These are phyloP conservation scores for Tapirus terrestris DNA, from an alignment of 2,113 vertebrate genomes.

Conservation along the genomic window DNA sequence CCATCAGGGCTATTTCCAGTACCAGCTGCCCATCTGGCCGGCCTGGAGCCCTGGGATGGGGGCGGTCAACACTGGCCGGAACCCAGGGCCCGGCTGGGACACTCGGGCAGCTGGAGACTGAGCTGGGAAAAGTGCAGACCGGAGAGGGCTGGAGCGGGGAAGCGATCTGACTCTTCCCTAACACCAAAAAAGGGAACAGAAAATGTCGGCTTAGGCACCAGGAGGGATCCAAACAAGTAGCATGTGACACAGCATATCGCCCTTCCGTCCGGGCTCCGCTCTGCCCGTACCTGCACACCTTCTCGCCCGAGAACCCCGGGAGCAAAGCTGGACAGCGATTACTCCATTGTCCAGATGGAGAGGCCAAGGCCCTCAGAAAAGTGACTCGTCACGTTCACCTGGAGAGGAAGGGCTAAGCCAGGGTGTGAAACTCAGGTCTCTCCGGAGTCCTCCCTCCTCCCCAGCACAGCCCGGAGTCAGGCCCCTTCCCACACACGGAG, in stretches of 20 bases:
- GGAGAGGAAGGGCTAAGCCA: not conserved
- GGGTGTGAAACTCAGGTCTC: not conserved
- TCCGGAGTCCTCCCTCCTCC: not conserved
- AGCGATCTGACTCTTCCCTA: not conserved
- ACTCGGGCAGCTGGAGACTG: constrained; percentile 28
- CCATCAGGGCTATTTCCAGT: constrained; percentile 27
- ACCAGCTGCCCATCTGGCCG: constrained; percentile 45
- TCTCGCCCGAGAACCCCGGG: accelerated
- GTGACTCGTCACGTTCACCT: not conserved
- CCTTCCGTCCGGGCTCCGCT: not conserved
- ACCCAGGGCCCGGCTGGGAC: not conserved
- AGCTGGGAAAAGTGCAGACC: not conserved
- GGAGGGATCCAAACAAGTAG: not conserved
- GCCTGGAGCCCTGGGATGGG: not conserved
- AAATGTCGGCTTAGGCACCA: not conserved
- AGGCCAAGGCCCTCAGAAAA: not conserved
- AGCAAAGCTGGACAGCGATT: not conserved
- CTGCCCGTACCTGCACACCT: accelerated
- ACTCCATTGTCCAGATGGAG: not conserved
- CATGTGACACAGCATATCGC: not conserved
- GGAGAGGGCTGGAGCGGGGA: not conserved
- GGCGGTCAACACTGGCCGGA: not conserved
- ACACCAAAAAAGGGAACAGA: constrained; percentile 15
- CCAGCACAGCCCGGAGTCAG: not conserved
- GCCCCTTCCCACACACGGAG: not conserved